Evolutionary conservation across 2,797 vertebrate species (phyloP).

Genomic region (Alectoris magna): DNA sequence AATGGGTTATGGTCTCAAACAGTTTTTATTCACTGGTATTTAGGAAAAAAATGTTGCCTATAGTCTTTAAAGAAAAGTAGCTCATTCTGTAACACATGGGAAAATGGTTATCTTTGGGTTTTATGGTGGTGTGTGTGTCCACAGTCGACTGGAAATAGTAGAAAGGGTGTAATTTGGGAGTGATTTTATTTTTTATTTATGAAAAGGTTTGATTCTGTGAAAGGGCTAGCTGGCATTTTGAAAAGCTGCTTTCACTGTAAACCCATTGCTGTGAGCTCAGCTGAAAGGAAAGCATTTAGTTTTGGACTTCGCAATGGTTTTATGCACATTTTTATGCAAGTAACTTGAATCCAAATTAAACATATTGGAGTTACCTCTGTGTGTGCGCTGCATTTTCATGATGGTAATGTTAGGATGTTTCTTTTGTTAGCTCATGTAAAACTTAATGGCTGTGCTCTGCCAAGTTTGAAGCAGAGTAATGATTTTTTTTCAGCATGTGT

Average conservation of each 20-base stretch:
- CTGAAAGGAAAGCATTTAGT: constrained; percentile 67
- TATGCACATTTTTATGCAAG: constrained; percentile 71
- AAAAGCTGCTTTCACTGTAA: constrained; percentile 59
- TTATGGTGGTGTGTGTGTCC: constrained; percentile 18
- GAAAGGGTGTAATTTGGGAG: constrained; percentile 56
- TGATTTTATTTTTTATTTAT: constrained; percentile 55
- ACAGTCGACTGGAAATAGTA: neutral
- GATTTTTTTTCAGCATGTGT: constrained; percentile 46
- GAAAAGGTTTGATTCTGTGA: constrained; percentile 20
- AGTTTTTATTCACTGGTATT: constrained; percentile 62
- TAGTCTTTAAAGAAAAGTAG: constrained; percentile 45
- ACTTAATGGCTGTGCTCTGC: constrained; percentile 60
- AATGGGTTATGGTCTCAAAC: constrained; percentile 57
- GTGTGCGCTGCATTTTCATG: constrained; percentile 32
- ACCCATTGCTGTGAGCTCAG: constrained; percentile 46
- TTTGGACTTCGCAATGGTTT: constrained; percentile 69
- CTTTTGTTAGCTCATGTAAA: constrained; percentile 77
- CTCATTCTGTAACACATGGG: constrained; percentile 47
- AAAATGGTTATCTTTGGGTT: constrained; percentile 55
- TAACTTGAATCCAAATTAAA: constrained; percentile 75
- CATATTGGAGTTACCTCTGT: constrained; percentile 67
- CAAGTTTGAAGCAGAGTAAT: constrained; percentile 67
- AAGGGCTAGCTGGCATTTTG: constrained; percentile 37
- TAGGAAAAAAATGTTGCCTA: constrained; percentile 43
- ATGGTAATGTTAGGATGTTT: constrained; percentile 64